phyloP scores from a whole-genome alignment of 2,888 invertebrate species.

The Chydorus sphaericus region DNA sequence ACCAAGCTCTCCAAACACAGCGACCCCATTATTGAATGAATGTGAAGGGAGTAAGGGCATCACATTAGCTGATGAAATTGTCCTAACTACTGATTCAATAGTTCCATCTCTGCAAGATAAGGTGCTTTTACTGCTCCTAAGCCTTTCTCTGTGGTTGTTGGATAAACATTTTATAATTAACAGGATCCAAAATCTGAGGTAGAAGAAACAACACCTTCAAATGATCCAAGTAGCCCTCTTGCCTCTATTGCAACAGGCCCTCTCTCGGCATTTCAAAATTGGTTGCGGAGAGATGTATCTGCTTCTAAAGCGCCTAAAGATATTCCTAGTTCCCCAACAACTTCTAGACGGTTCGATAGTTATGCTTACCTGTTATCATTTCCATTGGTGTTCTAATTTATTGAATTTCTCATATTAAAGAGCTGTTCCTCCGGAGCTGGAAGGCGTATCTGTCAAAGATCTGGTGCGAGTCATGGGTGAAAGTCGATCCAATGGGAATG shows the following conservation, averaged over 20 bases:
- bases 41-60: no score
- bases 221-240: neutral
- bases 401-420: slow-evolving; percentile 15
- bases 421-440: slow-evolving; percentile 33
- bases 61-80: no score
- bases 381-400: slow-evolving; percentile 16
- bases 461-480: slow-evolving; percentile 58
- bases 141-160: neutral
- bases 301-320: neutral
- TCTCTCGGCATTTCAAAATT: slow-evolving; percentile 19
- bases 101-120: no score
- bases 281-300: slow-evolving; percentile 19
- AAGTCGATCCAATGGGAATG: slow-evolving; percentile 61
- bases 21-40: no score
- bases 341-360: neutral
- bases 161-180: neutral
- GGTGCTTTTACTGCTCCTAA: no score
- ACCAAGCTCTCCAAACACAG: no score
- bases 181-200: neutral
- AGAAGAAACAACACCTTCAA: neutral
- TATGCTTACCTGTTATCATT: neutral
- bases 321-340: neutral
- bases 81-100: no score
- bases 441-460: slow-evolving; percentile 53
- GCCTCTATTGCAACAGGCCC: slow-evolving; percentile 9